Conservation (phyloP, 2,888 invertebrate genomes). For the Formica aserva region DNA sequence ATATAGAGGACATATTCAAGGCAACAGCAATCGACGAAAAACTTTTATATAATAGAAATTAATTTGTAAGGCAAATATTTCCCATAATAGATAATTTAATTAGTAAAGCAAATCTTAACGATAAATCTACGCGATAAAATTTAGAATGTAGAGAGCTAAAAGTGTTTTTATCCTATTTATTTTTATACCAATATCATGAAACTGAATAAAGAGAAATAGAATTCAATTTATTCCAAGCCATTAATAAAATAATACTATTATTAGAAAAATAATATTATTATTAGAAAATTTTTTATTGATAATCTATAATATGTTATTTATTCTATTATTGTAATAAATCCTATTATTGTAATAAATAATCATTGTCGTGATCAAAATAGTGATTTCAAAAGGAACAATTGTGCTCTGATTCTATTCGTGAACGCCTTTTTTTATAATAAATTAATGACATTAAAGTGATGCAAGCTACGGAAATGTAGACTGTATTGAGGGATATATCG, state of each 20-base stretch:
- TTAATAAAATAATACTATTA: neutral
- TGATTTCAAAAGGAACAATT: neutral
- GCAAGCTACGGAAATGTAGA: neutral
- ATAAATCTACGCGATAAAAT: neutral
- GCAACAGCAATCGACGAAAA: neutral
- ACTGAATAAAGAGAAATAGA: neutral
- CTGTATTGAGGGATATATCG: slow-evolving; percentile 25
- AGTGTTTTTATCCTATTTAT: neutral
- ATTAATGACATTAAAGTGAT: neutral
- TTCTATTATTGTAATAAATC: neutral
- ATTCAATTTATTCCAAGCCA: neutral
- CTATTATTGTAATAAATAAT: neutral
- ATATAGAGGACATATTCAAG: neutral
- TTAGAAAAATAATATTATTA: neutral
- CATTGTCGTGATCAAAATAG: neutral
- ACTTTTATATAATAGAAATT: neutral
- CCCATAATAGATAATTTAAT: neutral
- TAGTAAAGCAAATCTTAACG: too few species aligned
- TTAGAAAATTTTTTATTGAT: neutral
- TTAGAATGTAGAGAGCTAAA: neutral
- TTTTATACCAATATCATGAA: neutral
- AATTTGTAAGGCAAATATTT: neutral
- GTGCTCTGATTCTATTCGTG: neutral
- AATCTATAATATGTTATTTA: neutral
- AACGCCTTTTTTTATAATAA: neutral